phyloP scores from a whole-genome alignment of 2,113 vertebrate species.

The Varanus salvator region DNA sequence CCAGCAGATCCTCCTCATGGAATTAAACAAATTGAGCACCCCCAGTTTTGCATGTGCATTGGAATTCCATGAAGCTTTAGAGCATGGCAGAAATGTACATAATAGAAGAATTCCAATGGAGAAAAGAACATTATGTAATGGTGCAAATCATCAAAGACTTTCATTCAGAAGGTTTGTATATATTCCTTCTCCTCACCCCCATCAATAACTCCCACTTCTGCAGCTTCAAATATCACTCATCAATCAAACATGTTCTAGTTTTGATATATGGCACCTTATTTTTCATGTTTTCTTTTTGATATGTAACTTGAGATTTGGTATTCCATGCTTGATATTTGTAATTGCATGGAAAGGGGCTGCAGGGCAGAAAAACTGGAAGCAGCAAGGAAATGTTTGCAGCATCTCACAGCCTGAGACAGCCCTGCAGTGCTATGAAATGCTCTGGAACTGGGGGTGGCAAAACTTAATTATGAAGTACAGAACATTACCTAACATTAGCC shows the following conservation, averaged over 20 bases:
- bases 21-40: background rate
- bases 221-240: background rate
- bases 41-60: background rate
- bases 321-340: background rate
- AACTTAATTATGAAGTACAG: background rate
- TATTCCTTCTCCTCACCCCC: background rate
- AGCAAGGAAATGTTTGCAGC: background rate
- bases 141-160: background rate
- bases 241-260: background rate
- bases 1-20: background rate
- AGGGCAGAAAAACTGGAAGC: background rate
- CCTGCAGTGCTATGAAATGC: background rate
- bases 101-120: background rate
- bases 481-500: background rate
- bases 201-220: background rate
- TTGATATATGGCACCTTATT: background rate
- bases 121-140: background rate
- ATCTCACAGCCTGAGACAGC: background rate
- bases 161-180: background rate
- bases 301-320: background rate
- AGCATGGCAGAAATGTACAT: background rate
- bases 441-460: background rate
- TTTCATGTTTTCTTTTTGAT: background rate
- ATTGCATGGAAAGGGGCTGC: background rate
- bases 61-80: background rate